A percentile compares a stretch with the other conserved stretches of the same genome.
Conservation (phyloP, 2,888 invertebrate genomes). For the Acanthococcus lagerstroemiae region DNA sequence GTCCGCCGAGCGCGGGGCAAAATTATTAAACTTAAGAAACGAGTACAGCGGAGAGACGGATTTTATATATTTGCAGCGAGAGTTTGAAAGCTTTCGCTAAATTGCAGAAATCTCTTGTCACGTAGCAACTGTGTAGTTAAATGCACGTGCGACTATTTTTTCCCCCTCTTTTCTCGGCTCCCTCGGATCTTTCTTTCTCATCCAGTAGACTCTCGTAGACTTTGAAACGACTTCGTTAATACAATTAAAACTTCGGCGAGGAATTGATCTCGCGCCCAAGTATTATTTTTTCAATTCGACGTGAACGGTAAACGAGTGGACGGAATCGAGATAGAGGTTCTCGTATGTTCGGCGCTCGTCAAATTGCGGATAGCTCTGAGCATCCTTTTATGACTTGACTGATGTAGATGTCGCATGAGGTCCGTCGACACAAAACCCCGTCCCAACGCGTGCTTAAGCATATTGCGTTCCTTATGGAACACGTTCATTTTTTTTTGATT, state of each 20-base stretch:
- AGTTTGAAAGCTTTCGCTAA: constrained; percentile 10
- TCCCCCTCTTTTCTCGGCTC: not conserved
- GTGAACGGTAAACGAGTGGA: too few relatives aligned
- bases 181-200: not conserved
- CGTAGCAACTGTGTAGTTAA: constrained; percentile 25
- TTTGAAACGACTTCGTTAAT: not conserved
- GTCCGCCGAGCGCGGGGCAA: not conserved
- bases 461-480: too few relatives aligned
- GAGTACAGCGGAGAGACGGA: not conserved
- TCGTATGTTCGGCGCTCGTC: too few relatives aligned
- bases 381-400: too few relatives aligned
- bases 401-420: too few relatives aligned
- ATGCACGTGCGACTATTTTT: constrained; percentile 24
- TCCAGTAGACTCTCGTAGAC: not conserved
- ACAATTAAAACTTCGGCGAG: not conserved
- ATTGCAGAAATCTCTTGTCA: constrained; percentile 21
- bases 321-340: too few relatives aligned
- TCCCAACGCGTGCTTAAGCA: too few relatives aligned
- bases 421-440: too few relatives aligned
- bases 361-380: too few relatives aligned
- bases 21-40: not conserved
- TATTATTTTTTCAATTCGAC: too few relatives aligned
- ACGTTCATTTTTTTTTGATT: too few relatives aligned
- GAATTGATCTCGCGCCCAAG: too few relatives aligned
- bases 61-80: not conserved